These are phyloP conservation scores for Bergia puertoricense DNA, from an alignment of 92 coral and sea anemone species.

Conservation along the genomic window DNA sequence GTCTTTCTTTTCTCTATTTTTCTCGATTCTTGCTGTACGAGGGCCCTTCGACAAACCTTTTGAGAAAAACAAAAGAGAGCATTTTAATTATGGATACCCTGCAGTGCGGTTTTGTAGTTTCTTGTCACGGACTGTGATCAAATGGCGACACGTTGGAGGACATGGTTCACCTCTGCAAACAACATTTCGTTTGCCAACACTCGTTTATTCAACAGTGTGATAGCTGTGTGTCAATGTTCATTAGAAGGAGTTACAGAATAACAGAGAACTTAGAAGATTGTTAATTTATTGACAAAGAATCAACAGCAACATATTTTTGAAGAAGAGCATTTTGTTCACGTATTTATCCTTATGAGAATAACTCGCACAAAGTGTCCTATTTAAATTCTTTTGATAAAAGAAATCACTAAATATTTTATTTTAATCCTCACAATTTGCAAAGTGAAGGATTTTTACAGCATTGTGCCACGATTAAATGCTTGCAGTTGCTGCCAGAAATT, in stretches of 20 bases:
- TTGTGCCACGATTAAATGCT: too few species aligned
- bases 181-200: not conserved
- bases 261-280: not conserved
- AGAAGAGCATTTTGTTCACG: not conserved
- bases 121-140: not conserved
- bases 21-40: not conserved
- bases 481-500: too few species aligned
- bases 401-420: too few species aligned
- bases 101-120: slow-evolving; percentile 1
- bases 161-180: not conserved
- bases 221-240: not conserved
- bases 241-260: not conserved
- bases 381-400: too few species aligned
- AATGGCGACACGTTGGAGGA: slow-evolving; percentile 20
- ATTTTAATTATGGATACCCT: slow-evolving; percentile 23
- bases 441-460: too few species aligned
- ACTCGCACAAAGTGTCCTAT: not conserved
- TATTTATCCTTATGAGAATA: not conserved
- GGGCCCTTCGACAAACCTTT: not conserved
- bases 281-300: not conserved
- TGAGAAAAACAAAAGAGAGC: slow-evolving; percentile 20
- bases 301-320: not conserved
- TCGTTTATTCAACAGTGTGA: not conserved
- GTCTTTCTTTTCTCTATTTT: slow-evolving; percentile 10
- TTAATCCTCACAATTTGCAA: too few species aligned